Base-by-base conservation (phyloP, 2,888 invertebrate genomes). In the Ormyrus nitidulus region DNA sequence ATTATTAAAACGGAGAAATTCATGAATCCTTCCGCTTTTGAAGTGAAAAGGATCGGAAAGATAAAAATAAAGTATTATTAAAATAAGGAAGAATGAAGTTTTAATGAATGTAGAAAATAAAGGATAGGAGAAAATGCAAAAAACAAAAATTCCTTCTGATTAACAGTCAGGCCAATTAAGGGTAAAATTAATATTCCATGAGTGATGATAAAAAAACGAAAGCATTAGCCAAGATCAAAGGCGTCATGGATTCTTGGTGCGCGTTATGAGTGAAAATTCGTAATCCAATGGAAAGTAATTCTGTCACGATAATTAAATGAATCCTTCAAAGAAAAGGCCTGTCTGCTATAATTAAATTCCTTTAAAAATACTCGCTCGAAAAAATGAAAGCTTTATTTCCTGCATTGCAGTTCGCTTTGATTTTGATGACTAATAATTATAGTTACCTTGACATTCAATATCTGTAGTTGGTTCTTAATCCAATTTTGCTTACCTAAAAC, bases 401-500 rank as follows among this genome's bases (percentile, higher is more conserved):
- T 1, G 61, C 34, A 34, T 34, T 34, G 4, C 34, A 34, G 61
- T 13, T 58, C n/a, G 19, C 54, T 62, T 54, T 74, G 10, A 19
- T 10, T 46, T 61, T 13, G 9, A n/a, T 64, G 10, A 11, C 7
- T 72, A 49, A 61, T 72, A 49, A 61, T 73, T 61, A 68, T 56
- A 5, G 19, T 73, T 73, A 73, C 78, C 73, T 78, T 34, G 34
- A 34, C 68, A 34, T 68, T 5, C 19, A 13, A 34, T 46, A 69
- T 49, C 59, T 49, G 46, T 46, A 10, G 19, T 10, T 54, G 44
- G 59, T 46, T 58, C 65, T 59, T 54, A 13, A 34, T 49, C 49
- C 58, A n/a, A 61, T 44, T 7, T 44, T 51, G 19, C 48, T 79
- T 79, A 79, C 79, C 73, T 79, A 58, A 13, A 79, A 79, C 48